phyloP scores from a whole-genome alignment of 2,113 vertebrate species.

The Camelus dromedarius region DNA sequence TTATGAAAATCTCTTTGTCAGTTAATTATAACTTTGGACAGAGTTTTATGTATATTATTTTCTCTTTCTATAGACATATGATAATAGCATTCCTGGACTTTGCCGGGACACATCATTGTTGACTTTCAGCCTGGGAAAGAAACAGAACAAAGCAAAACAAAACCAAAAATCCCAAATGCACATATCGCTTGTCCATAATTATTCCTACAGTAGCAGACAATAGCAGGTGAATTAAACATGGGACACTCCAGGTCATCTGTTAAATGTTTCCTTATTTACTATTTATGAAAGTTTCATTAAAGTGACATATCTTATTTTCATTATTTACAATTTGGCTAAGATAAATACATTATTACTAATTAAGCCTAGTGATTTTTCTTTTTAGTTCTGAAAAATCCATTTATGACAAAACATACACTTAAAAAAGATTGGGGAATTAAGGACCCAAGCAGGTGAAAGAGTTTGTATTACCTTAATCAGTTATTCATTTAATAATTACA shows the following conservation, averaged over 20 bases:
- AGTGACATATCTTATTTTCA: background rate
- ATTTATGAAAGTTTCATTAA: background rate
- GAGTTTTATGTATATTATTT: background rate
- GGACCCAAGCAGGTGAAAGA: background rate
- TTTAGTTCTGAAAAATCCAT: constrained; percentile 28
- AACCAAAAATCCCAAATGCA: background rate
- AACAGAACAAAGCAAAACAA: background rate
- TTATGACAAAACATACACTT: background rate
- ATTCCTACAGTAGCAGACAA: background rate
- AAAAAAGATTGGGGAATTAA: background rate
- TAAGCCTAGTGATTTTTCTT: background rate
- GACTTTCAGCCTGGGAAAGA: background rate
- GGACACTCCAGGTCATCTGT: background rate
- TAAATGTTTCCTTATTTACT: background rate
- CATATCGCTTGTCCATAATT: background rate
- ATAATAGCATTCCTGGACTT: background rate
- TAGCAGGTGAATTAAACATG: background rate
- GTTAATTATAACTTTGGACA: background rate
- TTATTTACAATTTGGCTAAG: background rate
- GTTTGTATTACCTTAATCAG: background rate
- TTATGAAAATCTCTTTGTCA: background rate
- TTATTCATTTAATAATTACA: background rate
- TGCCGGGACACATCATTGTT: background rate
- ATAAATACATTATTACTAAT: background rate
- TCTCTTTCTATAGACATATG: background rate